Conservation (phyloP, 2,113 vertebrate species). For the Dinomys branickii region DNA sequence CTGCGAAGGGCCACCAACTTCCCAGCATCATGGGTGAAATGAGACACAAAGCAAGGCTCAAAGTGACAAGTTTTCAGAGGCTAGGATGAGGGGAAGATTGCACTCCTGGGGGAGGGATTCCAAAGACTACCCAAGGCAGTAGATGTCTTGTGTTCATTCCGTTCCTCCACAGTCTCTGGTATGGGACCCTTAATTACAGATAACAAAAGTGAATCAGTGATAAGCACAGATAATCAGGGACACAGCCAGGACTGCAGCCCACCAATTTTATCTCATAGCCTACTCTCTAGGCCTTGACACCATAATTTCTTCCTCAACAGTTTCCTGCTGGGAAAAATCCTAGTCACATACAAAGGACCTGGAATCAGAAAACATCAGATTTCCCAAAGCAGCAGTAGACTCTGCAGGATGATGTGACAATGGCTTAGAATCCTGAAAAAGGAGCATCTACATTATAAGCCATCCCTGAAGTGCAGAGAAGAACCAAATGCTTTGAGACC, state of each 20-base stretch:
- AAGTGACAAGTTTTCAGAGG: neutral
- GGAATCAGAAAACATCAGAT: neutral
- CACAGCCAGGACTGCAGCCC: neutral
- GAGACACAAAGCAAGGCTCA: neutral
- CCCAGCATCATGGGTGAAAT: neutral
- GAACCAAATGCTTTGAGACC: neutral
- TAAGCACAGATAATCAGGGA: neutral
- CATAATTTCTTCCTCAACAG: neutral
- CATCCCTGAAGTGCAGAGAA: neutral
- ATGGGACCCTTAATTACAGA: neutral
- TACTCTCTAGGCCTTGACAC: neutral
- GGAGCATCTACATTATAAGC: neutral
- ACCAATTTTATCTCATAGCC: neutral
- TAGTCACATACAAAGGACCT: neutral
- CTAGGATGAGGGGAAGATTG: no score
- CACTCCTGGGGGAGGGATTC: neutral
- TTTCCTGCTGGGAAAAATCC: neutral
- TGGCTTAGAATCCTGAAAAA: neutral
- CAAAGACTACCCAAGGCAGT: neutral
- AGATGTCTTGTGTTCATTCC: neutral
- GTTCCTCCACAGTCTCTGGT: neutral
- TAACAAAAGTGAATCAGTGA: neutral
- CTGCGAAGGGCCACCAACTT: neutral
- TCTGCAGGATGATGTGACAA: neutral
- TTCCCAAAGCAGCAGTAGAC: neutral